phyloP scores from a whole-genome alignment of 1,140 invertebrate species.

The Lepidostoma basale region DNA sequence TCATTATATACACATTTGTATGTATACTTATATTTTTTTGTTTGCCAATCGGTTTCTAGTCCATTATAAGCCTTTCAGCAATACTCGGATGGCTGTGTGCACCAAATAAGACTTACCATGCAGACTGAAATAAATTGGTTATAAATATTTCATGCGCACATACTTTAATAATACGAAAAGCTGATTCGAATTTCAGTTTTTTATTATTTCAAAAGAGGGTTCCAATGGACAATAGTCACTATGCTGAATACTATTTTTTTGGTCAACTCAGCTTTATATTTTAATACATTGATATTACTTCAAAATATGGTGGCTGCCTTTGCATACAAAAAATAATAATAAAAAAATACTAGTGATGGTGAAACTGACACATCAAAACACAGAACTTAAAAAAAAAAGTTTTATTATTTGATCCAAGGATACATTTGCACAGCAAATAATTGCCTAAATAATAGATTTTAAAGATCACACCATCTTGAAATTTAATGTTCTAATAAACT shows the following conservation, averaged over 20 bases:
- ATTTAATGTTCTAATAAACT: background rate
- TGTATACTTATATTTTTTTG: background rate
- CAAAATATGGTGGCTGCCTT: conserved; percentile 15
- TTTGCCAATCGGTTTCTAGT: conserved; percentile 11
- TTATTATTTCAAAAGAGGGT: background rate
- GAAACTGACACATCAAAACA: conserved; percentile 13
- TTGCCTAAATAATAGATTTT: background rate
- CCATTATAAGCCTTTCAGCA: conserved; percentile 42
- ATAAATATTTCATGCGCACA: conserved; percentile 30
- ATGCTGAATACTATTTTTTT: background rate
- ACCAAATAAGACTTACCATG: conserved; percentile 35
- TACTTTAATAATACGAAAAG: background rate
- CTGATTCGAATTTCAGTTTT: conserved; percentile 19
- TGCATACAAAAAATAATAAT: conserved; percentile 12
- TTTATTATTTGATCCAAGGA: conserved; percentile 22
- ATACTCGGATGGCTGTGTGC: conserved; percentile 3
- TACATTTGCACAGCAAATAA: conserved; percentile 17
- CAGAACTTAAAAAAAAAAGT: conserved; percentile 5
- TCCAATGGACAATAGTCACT: background rate
- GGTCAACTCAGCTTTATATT: background rate
- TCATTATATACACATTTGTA: background rate
- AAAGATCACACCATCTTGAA: conserved; percentile 4
- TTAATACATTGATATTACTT: background rate
- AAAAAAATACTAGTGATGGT: conserved; percentile 12
- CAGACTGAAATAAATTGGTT: conserved; percentile 28